Conservation (phyloP, 2,797 vertebrate genomes). For the Ceyx erithaca region DNA sequence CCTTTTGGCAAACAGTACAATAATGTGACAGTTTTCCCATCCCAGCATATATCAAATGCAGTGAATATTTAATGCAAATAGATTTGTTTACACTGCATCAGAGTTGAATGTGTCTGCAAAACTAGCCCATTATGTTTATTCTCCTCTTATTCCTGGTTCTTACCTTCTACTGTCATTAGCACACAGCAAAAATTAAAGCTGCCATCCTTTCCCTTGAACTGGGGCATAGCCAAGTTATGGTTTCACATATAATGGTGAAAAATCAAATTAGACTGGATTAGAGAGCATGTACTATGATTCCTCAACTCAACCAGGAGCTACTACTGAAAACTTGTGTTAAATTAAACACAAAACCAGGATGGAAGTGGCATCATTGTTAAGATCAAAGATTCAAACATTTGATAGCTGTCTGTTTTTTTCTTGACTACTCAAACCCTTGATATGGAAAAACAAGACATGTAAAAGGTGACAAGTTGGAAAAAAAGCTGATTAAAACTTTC, state of each 20-base stretch:
- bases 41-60: not conserved
- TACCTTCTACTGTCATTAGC: not conserved
- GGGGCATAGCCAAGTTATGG: not conserved
- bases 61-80: not conserved
- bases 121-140: not conserved
- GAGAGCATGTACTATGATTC: not conserved
- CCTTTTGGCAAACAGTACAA: not conserved
- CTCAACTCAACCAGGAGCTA: not conserved
- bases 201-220: not conserved
- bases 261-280: not conserved
- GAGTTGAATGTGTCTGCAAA: not conserved
- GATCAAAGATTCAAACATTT: not conserved
- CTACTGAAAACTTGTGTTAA: not conserved
- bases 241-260: not conserved
- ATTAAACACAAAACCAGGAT: not conserved
- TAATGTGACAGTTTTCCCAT: not conserved
- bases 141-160: not conserved
- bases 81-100: not conserved
- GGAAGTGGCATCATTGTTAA: not conserved
- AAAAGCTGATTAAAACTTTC: not conserved
- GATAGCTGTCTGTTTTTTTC: not conserved
- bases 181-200: not conserved
- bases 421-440: not conserved
- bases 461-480: not conserved
- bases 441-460: not conserved